A percentile compares a stretch with the other conserved stretches of the same genome.
These are phyloP conservation scores for Micrastur ruficollis DNA, from an alignment of 2,797 vertebrate species.

Conservation along the genomic window DNA sequence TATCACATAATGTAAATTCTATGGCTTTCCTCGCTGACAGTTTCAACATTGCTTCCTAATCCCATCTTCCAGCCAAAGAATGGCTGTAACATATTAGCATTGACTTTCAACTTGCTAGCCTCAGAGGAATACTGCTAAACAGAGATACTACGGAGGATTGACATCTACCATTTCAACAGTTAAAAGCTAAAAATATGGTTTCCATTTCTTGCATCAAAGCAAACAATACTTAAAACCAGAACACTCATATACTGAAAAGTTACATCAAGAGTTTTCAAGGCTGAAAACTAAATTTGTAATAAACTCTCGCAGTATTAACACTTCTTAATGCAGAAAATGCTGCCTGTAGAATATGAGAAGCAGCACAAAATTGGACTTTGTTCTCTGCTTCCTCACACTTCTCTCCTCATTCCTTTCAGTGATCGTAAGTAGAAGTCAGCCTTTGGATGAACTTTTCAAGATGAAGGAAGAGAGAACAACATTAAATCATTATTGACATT, in stretches of 20 bases:
- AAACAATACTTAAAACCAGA: neutral
- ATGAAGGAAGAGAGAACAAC: neutral
- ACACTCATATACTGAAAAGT: neutral
- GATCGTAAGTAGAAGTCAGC: neutral
- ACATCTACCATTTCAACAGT: neutral
- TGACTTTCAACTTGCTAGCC: constrained; percentile 20
- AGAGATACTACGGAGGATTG: neutral
- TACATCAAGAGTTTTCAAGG: neutral
- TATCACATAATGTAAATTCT: neutral
- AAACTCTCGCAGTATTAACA: neutral
- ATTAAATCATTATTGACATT: neutral
- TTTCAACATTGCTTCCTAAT: constrained; percentile 37
- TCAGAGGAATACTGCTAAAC: neutral
- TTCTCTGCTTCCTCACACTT: neutral
- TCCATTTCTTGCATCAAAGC: neutral
- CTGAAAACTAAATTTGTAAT: neutral
- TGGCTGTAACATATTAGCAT: neutral
- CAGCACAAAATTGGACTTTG: neutral
- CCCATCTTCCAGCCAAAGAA: constrained; percentile 28
- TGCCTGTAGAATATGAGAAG: neutral
- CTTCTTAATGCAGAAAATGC: neutral
- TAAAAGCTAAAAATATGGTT: neutral
- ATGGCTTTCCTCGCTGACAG: neutral
- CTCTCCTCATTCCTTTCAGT: neutral
- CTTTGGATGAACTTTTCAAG: neutral